Percentiles rank a stretch among this genome's conserved stretches.
Conservation (phyloP, 1,140 invertebrate genomes). For the Aporrectodea caliginosa region DNA sequence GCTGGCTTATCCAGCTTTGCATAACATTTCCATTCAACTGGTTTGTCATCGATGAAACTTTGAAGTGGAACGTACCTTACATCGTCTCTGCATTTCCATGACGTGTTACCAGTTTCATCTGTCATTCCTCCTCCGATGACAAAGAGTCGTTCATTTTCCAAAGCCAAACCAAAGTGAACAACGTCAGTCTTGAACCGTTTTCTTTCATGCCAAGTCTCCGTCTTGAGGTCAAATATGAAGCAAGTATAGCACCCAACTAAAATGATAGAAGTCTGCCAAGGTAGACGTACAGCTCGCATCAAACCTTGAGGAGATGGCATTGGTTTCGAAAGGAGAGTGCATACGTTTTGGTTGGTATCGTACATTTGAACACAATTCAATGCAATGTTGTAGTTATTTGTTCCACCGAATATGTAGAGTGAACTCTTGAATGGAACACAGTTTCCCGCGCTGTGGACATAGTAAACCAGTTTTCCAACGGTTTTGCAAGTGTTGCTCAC, state of each 20-base stretch:
- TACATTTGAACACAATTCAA: not conserved
- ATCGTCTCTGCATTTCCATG: not conserved
- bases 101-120: not conserved
- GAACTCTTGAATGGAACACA: not conserved
- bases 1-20: too few relatives aligned
- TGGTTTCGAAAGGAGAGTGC: not conserved
- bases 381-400: not conserved
- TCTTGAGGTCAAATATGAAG: not conserved
- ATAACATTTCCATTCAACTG: not conserved
- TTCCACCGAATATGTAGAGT: not conserved
- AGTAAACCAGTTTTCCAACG: too few relatives aligned
- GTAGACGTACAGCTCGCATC: not conserved
- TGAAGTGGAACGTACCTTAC: not conserved
- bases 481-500: too few relatives aligned
- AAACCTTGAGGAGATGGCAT: not conserved
- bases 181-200: not conserved
- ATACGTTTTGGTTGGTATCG: not conserved
- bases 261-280: not conserved
- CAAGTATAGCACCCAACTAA: not conserved
- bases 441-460: not conserved
- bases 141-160: not conserved
- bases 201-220: not conserved
- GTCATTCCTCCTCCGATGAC: not conserved
- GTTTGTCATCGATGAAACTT: not conserved
- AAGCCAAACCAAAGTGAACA: not conserved